Percentiles rank a stretch among this genome's conserved stretches.
Conservation (phyloP, 2,113 vertebrate species). For the Bagarius yarrelli region DNA sequence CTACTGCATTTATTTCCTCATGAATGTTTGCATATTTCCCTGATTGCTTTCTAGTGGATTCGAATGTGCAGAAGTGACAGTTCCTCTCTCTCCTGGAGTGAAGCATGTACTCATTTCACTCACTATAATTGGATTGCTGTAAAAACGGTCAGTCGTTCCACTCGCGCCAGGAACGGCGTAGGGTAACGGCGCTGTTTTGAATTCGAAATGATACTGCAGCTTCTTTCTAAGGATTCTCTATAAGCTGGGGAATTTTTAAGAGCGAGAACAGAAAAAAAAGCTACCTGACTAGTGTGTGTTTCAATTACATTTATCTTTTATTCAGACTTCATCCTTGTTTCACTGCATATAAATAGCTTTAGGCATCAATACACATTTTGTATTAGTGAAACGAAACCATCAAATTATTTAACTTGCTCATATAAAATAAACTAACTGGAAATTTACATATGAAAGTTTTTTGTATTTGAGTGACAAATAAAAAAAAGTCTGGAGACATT, state of each 20-base stretch:
- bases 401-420: background rate
- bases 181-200: slow-evolving; percentile 39
- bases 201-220: slow-evolving; percentile 32
- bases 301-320: no score
- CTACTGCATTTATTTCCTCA: slow-evolving; percentile 71
- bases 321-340: no score
- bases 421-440: background rate
- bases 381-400: background rate
- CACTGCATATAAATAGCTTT: no score
- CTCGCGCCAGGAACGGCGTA: slow-evolving; percentile 38
- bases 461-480: no score
- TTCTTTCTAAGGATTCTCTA: slow-evolving; percentile 19
- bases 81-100: slow-evolving; percentile 46
- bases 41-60: slow-evolving; percentile 68
- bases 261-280: no score
- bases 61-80: slow-evolving; percentile 59
- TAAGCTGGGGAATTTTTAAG: background rate
- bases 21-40: slow-evolving; percentile 71
- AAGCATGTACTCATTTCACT: slow-evolving; percentile 55
- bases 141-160: slow-evolving; percentile 51
- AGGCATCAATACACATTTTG: background rate
- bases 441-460: background rate
- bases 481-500: background rate
- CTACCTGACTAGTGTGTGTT: no score
- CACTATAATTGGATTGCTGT: slow-evolving; percentile 48